Conservation (phyloP, 1,140 invertebrate species). For the Zeugodacus cucurbitae region DNA sequence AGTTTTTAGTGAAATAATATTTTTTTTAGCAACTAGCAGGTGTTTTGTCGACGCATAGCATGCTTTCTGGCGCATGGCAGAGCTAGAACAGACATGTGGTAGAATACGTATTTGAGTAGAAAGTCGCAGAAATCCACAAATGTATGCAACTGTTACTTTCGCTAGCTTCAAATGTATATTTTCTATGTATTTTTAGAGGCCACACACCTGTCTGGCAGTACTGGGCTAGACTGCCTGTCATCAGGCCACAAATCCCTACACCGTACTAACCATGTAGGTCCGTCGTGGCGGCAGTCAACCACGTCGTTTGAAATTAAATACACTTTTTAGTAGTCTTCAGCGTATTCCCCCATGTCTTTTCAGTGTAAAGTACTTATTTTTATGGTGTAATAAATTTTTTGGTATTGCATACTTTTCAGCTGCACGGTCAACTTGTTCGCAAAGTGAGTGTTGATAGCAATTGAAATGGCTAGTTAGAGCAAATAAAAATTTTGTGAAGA, state of each 20-base stretch:
- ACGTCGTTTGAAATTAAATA: constrained; percentile 19
- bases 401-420: neutral
- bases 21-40: neutral
- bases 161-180: neutral
- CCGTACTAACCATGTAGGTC: neutral
- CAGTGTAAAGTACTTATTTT: constrained; percentile 30
- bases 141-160: neutral
- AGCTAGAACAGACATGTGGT: neutral
- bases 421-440: neutral
- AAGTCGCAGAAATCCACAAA: neutral
- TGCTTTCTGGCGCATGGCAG: neutral
- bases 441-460: neutral
- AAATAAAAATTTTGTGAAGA: neutral
- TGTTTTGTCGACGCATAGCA: neutral
- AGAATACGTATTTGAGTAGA: neutral
- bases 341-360: neutral
- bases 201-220: neutral
- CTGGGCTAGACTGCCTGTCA: neutral
- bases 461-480: neutral
- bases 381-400: constrained; percentile 18
- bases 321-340: neutral
- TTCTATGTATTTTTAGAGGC: neutral
- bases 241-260: neutral
- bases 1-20: constrained; percentile 7
- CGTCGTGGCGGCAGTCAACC: neutral